Percentiles rank a stretch among this genome's conserved stretches.
These are phyloP conservation scores for Tiphia femorata DNA, from an alignment of 2,888 invertebrate species.

Conservation along the genomic window DNA sequence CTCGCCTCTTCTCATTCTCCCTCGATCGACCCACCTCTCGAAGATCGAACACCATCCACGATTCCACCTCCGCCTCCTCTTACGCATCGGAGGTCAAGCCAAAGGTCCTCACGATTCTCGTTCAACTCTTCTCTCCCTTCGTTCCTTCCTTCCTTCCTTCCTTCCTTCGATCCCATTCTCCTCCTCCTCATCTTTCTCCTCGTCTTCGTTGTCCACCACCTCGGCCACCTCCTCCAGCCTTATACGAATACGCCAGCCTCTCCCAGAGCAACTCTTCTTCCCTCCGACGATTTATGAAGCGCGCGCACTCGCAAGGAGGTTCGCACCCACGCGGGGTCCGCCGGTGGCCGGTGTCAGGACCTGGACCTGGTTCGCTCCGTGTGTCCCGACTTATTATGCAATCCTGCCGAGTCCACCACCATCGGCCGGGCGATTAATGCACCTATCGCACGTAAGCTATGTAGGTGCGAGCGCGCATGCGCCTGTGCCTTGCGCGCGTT, in stretches of 20 bases:
- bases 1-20: too few relatives aligned
- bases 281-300: constrained; percentile 56
- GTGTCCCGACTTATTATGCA: constrained; percentile 52
- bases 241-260: constrained; percentile 23
- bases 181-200: not conserved
- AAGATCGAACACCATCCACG: too few relatives aligned
- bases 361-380: constrained; percentile 40
- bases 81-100: too few relatives aligned
- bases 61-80: too few relatives aligned
- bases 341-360: constrained; percentile 49
- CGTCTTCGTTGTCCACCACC: constrained; percentile 13
- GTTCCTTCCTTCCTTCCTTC: not conserved
- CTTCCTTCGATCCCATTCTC: not conserved
- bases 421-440: constrained; percentile 58
- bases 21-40: too few relatives aligned
- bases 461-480: too few relatives aligned
- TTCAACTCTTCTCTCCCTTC: not conserved
- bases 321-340: constrained; percentile 51
- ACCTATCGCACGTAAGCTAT: constrained; percentile 45
- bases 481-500: too few relatives aligned
- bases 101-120: too few relatives aligned
- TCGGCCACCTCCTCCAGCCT: not conserved
- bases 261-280: too few relatives aligned
- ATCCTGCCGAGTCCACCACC: constrained; percentile 38
- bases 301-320: too few relatives aligned